These are phyloP conservation scores for Encarsia formosa DNA, from an alignment of 2,888 invertebrate species.

Conservation along the genomic window DNA sequence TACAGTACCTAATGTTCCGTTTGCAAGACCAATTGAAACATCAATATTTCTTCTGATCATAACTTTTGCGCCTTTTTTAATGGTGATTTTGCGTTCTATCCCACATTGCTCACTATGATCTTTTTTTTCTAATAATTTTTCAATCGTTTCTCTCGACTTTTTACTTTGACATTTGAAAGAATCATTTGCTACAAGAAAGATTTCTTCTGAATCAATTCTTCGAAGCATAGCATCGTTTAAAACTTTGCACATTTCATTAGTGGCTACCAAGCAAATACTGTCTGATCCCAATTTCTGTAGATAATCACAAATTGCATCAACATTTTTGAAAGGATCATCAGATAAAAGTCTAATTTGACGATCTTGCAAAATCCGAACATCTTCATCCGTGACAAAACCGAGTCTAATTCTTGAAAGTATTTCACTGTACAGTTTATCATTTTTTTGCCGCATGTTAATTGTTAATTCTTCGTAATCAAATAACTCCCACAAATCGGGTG, in stretches of 20 bases:
- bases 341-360: too few relatives aligned
- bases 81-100: conserved; percentile 4
- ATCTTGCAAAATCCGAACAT: conserved; percentile 12
- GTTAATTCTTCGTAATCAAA: conserved; percentile 37
- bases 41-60: conserved; percentile 35
- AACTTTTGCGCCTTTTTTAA: conserved; percentile 28
- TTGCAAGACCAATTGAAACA: conserved; percentile 32
- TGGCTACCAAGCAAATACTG: background rate
- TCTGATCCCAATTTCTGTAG: background rate
- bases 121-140: conserved; percentile 6
- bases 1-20: conserved; percentile 32
- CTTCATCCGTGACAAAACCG: conserved; percentile 2
- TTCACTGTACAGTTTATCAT: conserved; percentile 29
- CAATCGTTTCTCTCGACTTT: background rate
- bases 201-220: background rate
- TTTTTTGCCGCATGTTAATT: too few relatives aligned
- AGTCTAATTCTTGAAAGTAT: conserved; percentile 29
- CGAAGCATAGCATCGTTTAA: background rate
- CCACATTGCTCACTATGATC: background rate
- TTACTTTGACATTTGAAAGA: background rate
- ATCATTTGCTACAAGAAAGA: conserved; percentile 3
- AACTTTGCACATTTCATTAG: background rate
- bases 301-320: background rate
- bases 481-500: too few relatives aligned
- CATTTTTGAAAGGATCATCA: too few relatives aligned